Conservation (phyloP, 2,888 invertebrate genomes). For the Microplitis deprimator region DNA sequence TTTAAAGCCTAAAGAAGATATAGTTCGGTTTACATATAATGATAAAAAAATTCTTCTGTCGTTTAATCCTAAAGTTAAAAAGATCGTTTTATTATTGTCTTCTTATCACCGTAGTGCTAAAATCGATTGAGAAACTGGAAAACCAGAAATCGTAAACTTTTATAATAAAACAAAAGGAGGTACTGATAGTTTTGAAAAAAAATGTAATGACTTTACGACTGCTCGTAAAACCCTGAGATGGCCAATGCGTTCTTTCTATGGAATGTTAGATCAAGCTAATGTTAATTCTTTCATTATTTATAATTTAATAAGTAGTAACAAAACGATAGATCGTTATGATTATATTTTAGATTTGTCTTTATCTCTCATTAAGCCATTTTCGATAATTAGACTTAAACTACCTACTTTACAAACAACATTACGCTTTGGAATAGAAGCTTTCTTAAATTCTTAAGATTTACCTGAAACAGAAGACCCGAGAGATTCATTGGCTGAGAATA, state of each 20-base stretch:
- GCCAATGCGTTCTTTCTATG: slow-evolving; percentile 47
- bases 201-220: slow-evolving; percentile 43
- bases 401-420: slow-evolving; percentile 12
- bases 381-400: not conserved
- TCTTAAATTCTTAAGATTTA: not conserved
- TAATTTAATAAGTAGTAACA: slow-evolving; percentile 16
- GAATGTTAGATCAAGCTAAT: slow-evolving; percentile 48
- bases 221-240: slow-evolving; percentile 45
- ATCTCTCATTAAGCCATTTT: slow-evolving; percentile 30
- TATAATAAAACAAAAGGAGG: slow-evolving; percentile 50
- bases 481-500: not conserved
- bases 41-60: slow-evolving; percentile 24
- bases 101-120: slow-evolving; percentile 19
- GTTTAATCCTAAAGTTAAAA: slow-evolving; percentile 18
- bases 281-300: slow-evolving; percentile 44
- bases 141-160: slow-evolving; percentile 46
- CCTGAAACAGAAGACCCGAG: not conserved
- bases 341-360: slow-evolving; percentile 25
- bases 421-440: not conserved
- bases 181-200: slow-evolving; percentile 49
- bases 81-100: slow-evolving; percentile 34
- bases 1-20: not conserved
- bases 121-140: slow-evolving; percentile 43
- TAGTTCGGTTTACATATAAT: slow-evolving; percentile 20
- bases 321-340: slow-evolving; percentile 13